Percentiles rank a stretch among this genome's conserved stretches.
Evolutionary conservation across 2,113 vertebrate genomes (phyloP).

Genomic region (Hoplias malabaricus): DNA sequence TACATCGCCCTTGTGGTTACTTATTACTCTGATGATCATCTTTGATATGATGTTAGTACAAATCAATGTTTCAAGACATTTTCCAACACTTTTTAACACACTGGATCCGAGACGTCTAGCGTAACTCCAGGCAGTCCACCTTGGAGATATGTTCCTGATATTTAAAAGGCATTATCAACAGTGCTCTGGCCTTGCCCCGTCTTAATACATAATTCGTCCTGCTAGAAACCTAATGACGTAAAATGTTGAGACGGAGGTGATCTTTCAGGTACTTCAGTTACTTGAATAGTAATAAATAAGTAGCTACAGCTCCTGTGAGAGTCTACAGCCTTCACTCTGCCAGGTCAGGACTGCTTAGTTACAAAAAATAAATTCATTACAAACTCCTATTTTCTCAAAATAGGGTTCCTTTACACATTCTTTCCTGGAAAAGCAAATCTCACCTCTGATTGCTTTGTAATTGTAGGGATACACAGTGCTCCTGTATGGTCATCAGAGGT

Average conservation of each 20-base stretch:
- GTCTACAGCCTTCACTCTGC: too few relatives aligned
- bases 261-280: not conserved
- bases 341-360: too few relatives aligned
- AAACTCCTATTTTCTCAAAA: too few relatives aligned
- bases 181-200: not conserved
- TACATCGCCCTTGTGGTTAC: conserved; percentile 2
- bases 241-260: not conserved
- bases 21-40: conserved; percentile 20
- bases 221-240: not conserved
- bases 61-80: conserved; percentile 9
- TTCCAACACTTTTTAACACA: conserved; percentile 15
- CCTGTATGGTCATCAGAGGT: too few relatives aligned
- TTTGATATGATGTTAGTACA: conserved; percentile 16
- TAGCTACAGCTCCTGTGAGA: too few relatives aligned
- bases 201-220: not conserved
- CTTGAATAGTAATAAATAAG: not conserved
- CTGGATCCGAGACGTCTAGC: not conserved
- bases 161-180: not conserved
- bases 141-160: not conserved
- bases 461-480: too few relatives aligned
- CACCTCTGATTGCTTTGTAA: too few relatives aligned
- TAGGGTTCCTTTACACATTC: too few relatives aligned
- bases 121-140: not conserved
- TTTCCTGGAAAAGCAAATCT: not conserved
- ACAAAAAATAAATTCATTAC: too few relatives aligned